Evolutionary conservation across 2,797 vertebrate genomes (phyloP).

Genomic region (Myotis daubentonii): DNA sequence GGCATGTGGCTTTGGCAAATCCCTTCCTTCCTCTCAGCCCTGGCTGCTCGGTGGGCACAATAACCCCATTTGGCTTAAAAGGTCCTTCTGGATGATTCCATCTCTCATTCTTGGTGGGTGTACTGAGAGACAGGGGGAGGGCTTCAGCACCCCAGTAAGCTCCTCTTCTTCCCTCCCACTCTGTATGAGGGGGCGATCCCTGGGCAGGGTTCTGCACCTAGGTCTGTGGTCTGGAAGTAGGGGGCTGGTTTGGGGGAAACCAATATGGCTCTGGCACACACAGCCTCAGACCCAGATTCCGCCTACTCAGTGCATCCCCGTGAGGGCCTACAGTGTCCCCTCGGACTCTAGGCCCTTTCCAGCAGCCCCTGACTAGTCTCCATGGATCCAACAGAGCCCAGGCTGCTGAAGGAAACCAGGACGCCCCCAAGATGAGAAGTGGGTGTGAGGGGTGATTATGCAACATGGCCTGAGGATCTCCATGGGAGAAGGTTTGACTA

Average conservation of each 20-base stretch:
- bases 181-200: accelerated
- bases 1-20: not conserved
- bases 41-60: not conserved
- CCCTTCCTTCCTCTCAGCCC: not conserved
- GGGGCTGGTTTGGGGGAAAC: not conserved
- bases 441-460: not conserved
- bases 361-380: not conserved
- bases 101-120: not conserved
- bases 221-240: no score
- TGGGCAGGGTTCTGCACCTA: not conserved
- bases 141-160: not conserved
- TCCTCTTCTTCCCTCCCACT: not conserved
- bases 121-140: not conserved
- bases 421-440: not conserved
- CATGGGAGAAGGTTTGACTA: not conserved
- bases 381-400: not conserved
- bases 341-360: not conserved
- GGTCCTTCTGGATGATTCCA: not conserved
- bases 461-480: not conserved
- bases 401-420: accelerated
- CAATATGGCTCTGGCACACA: not conserved
- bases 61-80: accelerated
- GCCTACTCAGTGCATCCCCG: accelerated
- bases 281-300: not conserved
- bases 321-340: not conserved